Conservation (phyloP, 2,888 invertebrate species). For the Andrena praecox region DNA sequence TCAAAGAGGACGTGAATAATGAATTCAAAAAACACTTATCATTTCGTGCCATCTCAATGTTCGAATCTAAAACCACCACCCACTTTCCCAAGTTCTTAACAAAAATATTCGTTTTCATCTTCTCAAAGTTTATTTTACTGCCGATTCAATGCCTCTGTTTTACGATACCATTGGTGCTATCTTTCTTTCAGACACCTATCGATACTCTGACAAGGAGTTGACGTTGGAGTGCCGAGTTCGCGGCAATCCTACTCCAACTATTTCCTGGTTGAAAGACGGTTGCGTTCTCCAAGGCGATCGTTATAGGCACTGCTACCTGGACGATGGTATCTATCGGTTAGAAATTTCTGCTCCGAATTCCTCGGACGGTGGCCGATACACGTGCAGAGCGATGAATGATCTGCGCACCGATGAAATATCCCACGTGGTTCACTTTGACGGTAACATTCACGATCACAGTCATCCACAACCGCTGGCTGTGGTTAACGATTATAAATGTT, state of each 20-base stretch:
- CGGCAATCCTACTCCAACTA: conserved; percentile 90
- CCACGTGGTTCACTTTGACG: conserved; percentile 90
- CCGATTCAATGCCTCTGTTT: too few relatives aligned
- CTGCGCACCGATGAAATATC: conserved; percentile 90
- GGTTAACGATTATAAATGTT: too few relatives aligned
- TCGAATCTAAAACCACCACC: too few relatives aligned
- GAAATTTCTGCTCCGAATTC: conserved; percentile 88
- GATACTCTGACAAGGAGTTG: conserved; percentile 90
- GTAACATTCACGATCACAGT: conserved; percentile 79
- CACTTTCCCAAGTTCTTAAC: too few relatives aligned
- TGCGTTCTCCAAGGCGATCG: conserved; percentile 87
- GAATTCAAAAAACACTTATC: not conserved
- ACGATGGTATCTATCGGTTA: conserved; percentile 91
- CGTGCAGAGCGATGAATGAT: conserved; percentile 91
- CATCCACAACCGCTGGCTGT: too few relatives aligned
- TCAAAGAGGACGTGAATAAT: not conserved
- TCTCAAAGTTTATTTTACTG: too few relatives aligned
- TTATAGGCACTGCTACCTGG: conserved; percentile 89
- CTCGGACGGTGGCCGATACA: conserved; percentile 91
- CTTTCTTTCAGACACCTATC: conserved; percentile 89
- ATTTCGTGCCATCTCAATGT: too few relatives aligned
- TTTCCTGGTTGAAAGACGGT: conserved; percentile 92
- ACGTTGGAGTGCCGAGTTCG: conserved; percentile 92
- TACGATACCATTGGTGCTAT: not conserved
- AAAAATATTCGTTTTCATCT: too few relatives aligned